These are phyloP conservation scores for Rhagonycha lutea DNA, from an alignment of 2,888 invertebrate species.

Conservation along the genomic window DNA sequence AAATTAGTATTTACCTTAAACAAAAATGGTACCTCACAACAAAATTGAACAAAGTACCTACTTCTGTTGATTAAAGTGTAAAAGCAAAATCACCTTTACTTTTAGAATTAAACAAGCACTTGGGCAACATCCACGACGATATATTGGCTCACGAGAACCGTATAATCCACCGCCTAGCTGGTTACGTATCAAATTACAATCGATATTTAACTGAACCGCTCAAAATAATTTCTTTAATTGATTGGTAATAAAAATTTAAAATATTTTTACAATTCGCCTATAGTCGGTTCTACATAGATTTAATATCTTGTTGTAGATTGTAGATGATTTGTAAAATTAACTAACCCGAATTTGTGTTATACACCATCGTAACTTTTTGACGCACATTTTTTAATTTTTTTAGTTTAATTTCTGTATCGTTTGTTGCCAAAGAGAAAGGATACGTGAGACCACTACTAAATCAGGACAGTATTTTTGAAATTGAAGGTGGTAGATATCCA, in stretches of 20 bases:
- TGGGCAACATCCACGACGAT: conserved; percentile 80
- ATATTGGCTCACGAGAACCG: conserved; percentile 80
- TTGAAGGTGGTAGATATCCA: conserved; percentile 69
- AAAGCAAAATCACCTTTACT: no score
- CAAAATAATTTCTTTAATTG: conserved; percentile 46
- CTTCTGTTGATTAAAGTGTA: no score
- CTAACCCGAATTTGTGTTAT: no score
- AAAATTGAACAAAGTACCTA: no score
- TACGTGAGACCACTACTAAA: conserved; percentile 52
- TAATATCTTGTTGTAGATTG: no score
- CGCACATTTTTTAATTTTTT: no score
- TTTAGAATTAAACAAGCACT: conserved; percentile 72
- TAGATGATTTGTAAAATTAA: no score
- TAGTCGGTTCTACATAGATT: no score
- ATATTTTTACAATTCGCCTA: not conserved
- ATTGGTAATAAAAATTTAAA: conserved; percentile 42
- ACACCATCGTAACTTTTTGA: no score
- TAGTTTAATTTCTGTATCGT: conserved; percentile 53
- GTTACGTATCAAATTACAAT: conserved; percentile 47
- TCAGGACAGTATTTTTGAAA: conserved; percentile 45
- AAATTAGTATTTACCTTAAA: not conserved
- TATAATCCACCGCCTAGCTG: conserved; percentile 61
- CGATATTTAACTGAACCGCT: conserved; percentile 48
- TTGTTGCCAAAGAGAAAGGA: conserved; percentile 47
- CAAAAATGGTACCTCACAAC: not conserved